phyloP scores from a whole-genome alignment of 2,113 vertebrate species.

The Chaetodon auriga region DNA sequence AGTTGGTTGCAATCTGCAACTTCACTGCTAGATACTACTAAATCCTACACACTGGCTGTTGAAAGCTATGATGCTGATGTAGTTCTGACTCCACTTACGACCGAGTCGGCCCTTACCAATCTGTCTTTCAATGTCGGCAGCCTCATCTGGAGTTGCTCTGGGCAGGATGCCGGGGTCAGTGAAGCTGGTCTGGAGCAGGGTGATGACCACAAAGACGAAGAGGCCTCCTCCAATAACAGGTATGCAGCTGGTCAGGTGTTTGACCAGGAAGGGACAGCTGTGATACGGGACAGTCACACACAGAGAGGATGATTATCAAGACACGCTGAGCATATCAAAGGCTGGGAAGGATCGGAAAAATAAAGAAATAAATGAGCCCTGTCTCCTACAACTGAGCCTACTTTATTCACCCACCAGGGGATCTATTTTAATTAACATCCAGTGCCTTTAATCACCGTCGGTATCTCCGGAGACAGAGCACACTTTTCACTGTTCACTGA shows the following conservation, averaged over 20 bases:
- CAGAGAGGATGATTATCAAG: background rate
- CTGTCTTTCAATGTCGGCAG: constrained; percentile 91
- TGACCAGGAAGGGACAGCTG: constrained; percentile 94
- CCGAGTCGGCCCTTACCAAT: constrained; percentile 86
- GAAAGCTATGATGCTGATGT: background rate
- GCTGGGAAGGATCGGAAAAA: background rate
- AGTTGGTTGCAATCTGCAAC: too few relatives aligned
- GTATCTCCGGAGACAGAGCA: constrained; percentile 43
- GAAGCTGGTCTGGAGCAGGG: constrained; percentile 94
- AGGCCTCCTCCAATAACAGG: constrained; percentile 91
- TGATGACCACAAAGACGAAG: constrained; percentile 94
- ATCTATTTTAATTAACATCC: constrained; percentile 56
- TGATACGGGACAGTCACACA: constrained; percentile 11
- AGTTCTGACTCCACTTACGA: background rate
- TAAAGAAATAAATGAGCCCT: background rate
- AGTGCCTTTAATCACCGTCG: constrained; percentile 54
- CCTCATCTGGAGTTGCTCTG: constrained; percentile 92
- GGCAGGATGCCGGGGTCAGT: constrained; percentile 95
- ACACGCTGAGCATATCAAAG: background rate
- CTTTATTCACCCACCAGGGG: constrained; percentile 7
- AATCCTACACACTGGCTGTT: background rate
- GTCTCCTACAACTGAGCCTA: constrained; percentile 6
- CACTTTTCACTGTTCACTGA: constrained; percentile 23
- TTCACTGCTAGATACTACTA: too few relatives aligned
- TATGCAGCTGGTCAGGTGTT: constrained; percentile 90